Evolutionary conservation across 2,113 vertebrate species (phyloP), one percentile per base, ranked within the genome.

Genomic region (Oreochromis niloticus): DNA sequence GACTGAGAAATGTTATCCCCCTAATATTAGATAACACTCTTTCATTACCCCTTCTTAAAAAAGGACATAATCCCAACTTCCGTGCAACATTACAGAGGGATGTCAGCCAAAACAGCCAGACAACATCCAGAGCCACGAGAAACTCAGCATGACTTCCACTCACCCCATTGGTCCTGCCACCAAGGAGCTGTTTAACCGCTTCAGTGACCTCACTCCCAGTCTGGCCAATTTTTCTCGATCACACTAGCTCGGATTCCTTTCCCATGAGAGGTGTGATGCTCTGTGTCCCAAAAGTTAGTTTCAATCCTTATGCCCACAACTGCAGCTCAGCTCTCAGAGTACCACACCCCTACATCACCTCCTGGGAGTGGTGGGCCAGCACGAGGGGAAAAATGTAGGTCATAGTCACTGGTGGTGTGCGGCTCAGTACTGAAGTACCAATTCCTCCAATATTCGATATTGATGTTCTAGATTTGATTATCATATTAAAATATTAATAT

Each of bases 361-460:
- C 57, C 30, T 61, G 0, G 14, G 27, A 32, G 0, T 34, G 1
- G 17, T 61, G 14, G 8, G 27, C 14, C 3, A 0, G 57, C 57
- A 32, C 8, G 1, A 59, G 7, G 14, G 5, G 14, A 0, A 32
- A 32, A 61, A 61, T 32, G 1, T 10, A 61, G 27, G 14, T 61
- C 27, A 10, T 32, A 32, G 36, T 39, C 8, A 39, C 36, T 9
- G 36, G 36, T 39, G 8, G 8, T 39, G 1, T 39, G 36, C 9
- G 1, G 27, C 0, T 61, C 27, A 30, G 2, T 56, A 56, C 3
- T 57, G 22, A 4, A 27, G 13, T 57, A 57, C 27, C 22, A 57
- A 27, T 57, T 13, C 55, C 55, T 57, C 55, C 2, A 1, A 57
- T 57, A 57, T 57, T 0, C 5, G 12, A 57, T 57, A 57, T 57